phyloP scores from a whole-genome alignment of 1,140 invertebrate genomes.

The Antheraea mylitta region DNA sequence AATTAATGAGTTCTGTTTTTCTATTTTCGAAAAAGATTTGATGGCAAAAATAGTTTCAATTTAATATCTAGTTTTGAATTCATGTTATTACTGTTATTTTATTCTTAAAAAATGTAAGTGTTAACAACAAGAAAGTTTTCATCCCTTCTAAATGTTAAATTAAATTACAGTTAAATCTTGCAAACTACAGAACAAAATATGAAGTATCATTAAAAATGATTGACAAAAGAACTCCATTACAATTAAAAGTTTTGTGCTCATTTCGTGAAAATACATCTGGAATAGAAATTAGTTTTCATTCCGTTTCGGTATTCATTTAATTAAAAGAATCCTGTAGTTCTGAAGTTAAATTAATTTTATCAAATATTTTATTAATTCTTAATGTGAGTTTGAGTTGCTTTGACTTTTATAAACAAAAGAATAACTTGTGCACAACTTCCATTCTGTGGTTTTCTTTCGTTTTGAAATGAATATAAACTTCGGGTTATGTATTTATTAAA shows the following conservation, averaged over 20 bases:
- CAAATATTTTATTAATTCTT: constrained; percentile 11
- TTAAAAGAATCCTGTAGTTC: constrained; percentile 21
- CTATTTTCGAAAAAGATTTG: too few species aligned
- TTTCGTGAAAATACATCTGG: background rate
- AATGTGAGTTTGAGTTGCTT: background rate
- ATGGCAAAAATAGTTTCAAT: too few species aligned
- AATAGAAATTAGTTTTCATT: constrained; percentile 13
- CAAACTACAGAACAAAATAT: background rate
- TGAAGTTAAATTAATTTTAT: constrained; percentile 25
- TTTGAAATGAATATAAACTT: too few species aligned
- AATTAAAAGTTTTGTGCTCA: background rate
- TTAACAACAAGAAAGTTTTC: too few species aligned
- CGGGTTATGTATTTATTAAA: too few species aligned
- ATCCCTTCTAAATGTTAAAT: too few species aligned
- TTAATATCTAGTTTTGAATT: too few species aligned
- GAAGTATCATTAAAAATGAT: constrained; percentile 2
- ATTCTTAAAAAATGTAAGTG: too few species aligned
- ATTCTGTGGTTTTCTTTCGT: background rate
- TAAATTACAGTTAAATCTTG: too few species aligned
- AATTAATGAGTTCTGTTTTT: too few species aligned
- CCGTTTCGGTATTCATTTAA: constrained; percentile 16
- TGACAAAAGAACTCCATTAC: constrained; percentile 6
- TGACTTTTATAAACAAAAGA: background rate
- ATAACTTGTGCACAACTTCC: background rate
- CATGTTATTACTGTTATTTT: too few species aligned